These are phyloP conservation scores for Dichetophora obliterata DNA, from an alignment of 2,888 invertebrate species.

Conservation along the genomic window DNA sequence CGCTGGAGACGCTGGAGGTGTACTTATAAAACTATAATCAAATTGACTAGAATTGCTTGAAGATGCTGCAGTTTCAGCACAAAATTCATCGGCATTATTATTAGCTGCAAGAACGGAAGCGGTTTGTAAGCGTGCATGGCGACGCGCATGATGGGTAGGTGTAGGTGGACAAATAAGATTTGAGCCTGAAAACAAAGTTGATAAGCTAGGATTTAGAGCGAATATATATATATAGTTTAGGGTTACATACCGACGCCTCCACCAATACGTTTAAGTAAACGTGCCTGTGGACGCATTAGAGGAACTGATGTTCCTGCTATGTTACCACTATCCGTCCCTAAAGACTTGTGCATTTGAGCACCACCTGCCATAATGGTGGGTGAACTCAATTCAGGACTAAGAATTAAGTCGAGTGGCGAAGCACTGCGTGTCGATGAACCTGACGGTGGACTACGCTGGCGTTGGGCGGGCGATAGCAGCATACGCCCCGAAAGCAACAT, in stretches of 20 bases:
- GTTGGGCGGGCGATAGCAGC: conserved; percentile 59
- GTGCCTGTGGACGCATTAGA: conserved; percentile 74
- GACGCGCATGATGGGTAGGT: conserved; percentile 86
- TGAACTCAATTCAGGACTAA: conserved; percentile 54
- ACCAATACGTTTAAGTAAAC: conserved; percentile 74
- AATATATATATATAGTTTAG: background rate
- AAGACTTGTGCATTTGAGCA: conserved; percentile 1
- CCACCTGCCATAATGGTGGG: conserved; percentile 20
- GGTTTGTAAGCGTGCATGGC: conserved; percentile 69
- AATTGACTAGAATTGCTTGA: conserved; percentile 57
- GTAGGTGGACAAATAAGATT: conserved; percentile 86
- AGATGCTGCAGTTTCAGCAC: conserved; percentile 30
- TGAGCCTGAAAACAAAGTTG: background rate
- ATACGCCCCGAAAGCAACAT: conserved; percentile 57
- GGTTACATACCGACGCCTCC: conserved; percentile 54
- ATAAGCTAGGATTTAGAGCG: background rate
- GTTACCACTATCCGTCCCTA: conserved; percentile 36
- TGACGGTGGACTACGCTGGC: conserved; percentile 67
- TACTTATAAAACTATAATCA: conserved; percentile 53
- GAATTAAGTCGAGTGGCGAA: conserved; percentile 66
- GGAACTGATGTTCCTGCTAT: conserved; percentile 44
- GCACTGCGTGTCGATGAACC: conserved; percentile 69
- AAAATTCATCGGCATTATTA: conserved; percentile 48
- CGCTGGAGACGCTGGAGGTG: conserved; percentile 49
- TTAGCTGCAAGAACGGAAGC: conserved; percentile 48